Conservation (phyloP, 2,888 invertebrate species). For the Barypeithes pellucidus region DNA sequence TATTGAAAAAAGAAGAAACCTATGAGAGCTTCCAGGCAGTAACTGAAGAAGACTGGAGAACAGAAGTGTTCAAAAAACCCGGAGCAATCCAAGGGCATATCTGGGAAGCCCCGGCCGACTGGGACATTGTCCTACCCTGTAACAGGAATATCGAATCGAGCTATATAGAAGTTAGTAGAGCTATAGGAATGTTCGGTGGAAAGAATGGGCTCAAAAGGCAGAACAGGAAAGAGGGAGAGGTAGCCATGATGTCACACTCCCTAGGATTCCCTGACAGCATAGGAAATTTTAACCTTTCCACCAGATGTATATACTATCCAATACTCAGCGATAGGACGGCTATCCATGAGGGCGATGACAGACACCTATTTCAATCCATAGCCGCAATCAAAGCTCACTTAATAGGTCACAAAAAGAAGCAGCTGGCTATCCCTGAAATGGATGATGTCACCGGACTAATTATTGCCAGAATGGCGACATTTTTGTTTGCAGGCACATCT, state of each 20-base stretch:
- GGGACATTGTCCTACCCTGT: conserved; percentile 47
- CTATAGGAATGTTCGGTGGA: not conserved
- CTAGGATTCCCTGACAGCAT: conserved; percentile 51
- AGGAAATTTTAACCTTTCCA: not conserved
- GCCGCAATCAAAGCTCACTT: not conserved
- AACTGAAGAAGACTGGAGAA: conserved; percentile 49
- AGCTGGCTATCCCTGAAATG: conserved; percentile 39
- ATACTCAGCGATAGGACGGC: not conserved
- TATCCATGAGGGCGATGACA: not conserved
- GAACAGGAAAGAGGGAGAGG: conserved; percentile 38
- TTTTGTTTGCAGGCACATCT: conserved; percentile 34
- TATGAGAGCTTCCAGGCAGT: conserved; percentile 24
- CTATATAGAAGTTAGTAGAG: not conserved
- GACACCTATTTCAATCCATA: not conserved
- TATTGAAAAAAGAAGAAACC: not conserved
- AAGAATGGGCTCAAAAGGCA: conserved; percentile 29
- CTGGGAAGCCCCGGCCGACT: conserved; percentile 43
- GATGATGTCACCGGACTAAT: conserved; percentile 29
- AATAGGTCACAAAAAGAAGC: not conserved
- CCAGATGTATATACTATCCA: not conserved
- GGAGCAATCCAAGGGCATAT: conserved; percentile 26
- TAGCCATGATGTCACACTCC: conserved; percentile 49
- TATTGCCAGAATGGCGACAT: conserved; percentile 38
- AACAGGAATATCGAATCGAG: not conserved
- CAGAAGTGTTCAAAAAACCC: conserved; percentile 34